Base-by-base conservation (phyloP, 2,888 invertebrate genomes). In the Theretra japonica region DNA sequence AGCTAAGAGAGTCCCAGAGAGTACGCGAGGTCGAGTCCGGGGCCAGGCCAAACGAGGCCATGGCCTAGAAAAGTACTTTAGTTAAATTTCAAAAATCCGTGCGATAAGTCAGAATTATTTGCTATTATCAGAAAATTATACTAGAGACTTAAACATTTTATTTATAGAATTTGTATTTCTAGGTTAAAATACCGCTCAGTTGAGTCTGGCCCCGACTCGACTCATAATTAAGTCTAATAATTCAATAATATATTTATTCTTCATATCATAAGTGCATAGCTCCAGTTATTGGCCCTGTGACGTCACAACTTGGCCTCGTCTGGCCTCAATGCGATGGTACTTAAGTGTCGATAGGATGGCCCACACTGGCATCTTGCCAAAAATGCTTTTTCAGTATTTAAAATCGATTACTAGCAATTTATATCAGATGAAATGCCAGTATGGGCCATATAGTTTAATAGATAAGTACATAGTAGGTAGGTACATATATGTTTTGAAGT, bases 291-390 rank as follows among this genome's bases (percentile, higher is more conserved):
- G 73, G 48, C 73, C 71, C 72, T 4, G 58, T 74, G 78, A 57
- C 69, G 83, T 90, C 84, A 88, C 79, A 86, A 87, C 68, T 57
- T 58, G 41, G 83, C 75, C 71, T 65, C 48, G 48, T 17, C 15
- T 48, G 65, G 65, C 65, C 65, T 65, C 41, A 15, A 65, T 6
- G 17, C 23, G 48, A 21, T 65, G 28, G 4, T 17, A 41, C 11
- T 30, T 33, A 23, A 30, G 41, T 62, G 41, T 41, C 15, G 21
- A 4, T 2, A 41, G 41, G 11, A 65, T 48, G 19, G 41, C 21
- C 17, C 33, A 62, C 21, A 15, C 15, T 62, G 62, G 41, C 15
- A 33, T 62, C 23, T 41, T 41, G 21, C 41, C 53, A 53, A n/a
- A 53, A n/a, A n/a, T 53, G n/a, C 53, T 5, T 17, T 53, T 50